A percentile compares a stretch with the other conserved stretches of the same genome.
Evolutionary conservation across 2,888 invertebrate genomes (phyloP).

Genomic region (Steinernema scapterisci): DNA sequence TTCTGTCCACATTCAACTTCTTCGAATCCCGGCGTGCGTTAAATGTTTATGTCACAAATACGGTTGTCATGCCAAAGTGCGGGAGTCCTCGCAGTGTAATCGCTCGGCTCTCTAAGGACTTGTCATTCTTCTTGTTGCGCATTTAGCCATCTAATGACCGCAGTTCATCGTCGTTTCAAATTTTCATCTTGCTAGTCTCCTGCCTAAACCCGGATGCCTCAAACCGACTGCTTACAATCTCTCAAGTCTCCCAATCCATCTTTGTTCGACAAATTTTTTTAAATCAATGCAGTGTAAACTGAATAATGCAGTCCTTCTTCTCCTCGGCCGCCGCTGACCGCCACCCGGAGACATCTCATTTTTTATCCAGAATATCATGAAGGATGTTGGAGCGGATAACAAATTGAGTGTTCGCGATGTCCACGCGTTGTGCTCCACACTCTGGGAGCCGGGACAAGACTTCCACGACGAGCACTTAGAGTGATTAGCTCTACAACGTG

Average conservation of each 20-base stretch:
- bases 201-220: too few species aligned
- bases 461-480: constrained; percentile 11
- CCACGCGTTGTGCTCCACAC: background rate
- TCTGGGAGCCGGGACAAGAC: background rate
- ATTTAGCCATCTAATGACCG: background rate
- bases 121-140: background rate
- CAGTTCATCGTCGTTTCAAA: background rate
- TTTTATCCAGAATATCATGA: constrained; percentile 27
- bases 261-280: background rate
- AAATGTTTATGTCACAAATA: too few species aligned
- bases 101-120: background rate
- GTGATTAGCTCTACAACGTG: background rate
- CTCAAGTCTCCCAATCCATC: too few species aligned
- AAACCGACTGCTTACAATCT: too few species aligned
- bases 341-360: constrained; percentile 1
- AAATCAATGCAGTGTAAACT: background rate
- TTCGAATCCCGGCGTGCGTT: too few species aligned
- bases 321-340: background rate
- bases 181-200: too few species aligned
- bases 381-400: constrained; percentile 1
- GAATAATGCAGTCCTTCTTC: background rate
- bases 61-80: background rate
- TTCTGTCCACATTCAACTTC: too few species aligned
- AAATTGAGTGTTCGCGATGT: constrained; percentile 2
- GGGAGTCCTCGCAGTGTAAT: background rate